A percentile compares a stretch with the other conserved stretches of the same genome.
phyloP scores from a whole-genome alignment of 2,797 vertebrate genomes.

The Florisuga fusca region DNA sequence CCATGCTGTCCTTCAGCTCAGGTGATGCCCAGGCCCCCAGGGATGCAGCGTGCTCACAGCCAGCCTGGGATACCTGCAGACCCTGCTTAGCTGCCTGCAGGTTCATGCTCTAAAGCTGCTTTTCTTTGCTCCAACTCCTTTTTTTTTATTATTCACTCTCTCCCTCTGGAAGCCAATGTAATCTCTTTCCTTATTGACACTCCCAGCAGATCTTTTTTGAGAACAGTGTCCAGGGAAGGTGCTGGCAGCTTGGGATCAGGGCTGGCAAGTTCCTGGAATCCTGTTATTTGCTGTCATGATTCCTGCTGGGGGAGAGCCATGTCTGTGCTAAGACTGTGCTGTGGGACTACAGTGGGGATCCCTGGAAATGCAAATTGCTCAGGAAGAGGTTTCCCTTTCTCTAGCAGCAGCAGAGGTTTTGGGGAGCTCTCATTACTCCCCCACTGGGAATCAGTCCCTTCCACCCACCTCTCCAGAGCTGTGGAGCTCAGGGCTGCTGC shows the following conservation, averaged over 20 bases:
- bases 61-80: neutral
- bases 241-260: neutral
- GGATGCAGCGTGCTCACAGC: neutral
- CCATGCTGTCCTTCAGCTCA: neutral
- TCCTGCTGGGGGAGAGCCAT: neutral
- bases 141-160: neutral
- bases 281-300: neutral
- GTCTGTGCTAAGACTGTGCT: neutral
- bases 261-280: neutral
- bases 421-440: neutral
- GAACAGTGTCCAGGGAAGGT: neutral
- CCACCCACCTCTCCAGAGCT: neutral
- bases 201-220: neutral
- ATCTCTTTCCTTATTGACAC: neutral
- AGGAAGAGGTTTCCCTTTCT: neutral
- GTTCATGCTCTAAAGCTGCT: neutral
- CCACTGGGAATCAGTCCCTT: neutral
- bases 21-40: accelerated
- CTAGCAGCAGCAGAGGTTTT: neutral
- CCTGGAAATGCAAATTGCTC: neutral
- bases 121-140: neutral
- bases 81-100: neutral
- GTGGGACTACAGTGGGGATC: neutral
- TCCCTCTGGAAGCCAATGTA: neutral
- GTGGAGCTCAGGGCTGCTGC: constrained; percentile 1